These are phyloP conservation scores for Micromussa lordhowensis DNA, from an alignment of 92 coral and sea anemone species.

Conservation along the genomic window DNA sequence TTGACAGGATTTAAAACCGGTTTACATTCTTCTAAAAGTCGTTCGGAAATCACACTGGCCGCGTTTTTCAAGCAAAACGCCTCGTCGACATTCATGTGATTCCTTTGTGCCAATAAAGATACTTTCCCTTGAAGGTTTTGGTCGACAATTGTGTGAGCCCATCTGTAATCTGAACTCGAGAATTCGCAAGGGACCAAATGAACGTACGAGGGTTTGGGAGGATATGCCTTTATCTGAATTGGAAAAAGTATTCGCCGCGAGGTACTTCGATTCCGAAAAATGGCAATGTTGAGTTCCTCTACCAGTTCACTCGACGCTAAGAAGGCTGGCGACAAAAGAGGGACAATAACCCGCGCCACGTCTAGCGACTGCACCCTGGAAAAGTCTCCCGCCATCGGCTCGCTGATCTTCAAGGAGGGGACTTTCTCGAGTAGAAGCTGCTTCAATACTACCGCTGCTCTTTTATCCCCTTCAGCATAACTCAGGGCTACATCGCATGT, in stretches of 20 bases:
- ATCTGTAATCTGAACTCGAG: slow-evolving; percentile 57
- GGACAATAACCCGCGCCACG: slow-evolving; percentile 78
- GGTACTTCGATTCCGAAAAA: slow-evolving; percentile 81
- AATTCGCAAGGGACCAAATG: slow-evolving; percentile 81
- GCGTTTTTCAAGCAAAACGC: slow-evolving; percentile 67
- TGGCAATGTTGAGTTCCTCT: slow-evolving; percentile 91
- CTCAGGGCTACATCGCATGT: slow-evolving; percentile 71
- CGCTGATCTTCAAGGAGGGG: slow-evolving; percentile 64
- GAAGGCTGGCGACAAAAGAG: slow-evolving; percentile 79
- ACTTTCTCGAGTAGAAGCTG: slow-evolving; percentile 64
- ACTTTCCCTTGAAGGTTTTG: slow-evolving; percentile 16
- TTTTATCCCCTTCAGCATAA: slow-evolving; percentile 67
- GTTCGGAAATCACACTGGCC: slow-evolving; percentile 44
- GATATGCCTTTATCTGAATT: slow-evolving; percentile 69
- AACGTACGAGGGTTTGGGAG: slow-evolving; percentile 80
- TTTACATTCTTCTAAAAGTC: slow-evolving; percentile 29
- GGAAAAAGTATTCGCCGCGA: slow-evolving; percentile 74
- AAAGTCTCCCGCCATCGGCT: slow-evolving; percentile 69
- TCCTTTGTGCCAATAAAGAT: slow-evolving; percentile 37
- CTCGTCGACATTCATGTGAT: slow-evolving; percentile 35
- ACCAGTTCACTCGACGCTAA: slow-evolving; percentile 75
- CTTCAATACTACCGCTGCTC: slow-evolving; percentile 65
- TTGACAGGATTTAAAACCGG: slow-evolving; percentile 13
- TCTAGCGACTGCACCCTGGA: slow-evolving; percentile 77
- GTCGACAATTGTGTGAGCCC: slow-evolving; percentile 50